Conservation (phyloP, 2,888 invertebrate species). For the Eutolmus rufibarbis region DNA sequence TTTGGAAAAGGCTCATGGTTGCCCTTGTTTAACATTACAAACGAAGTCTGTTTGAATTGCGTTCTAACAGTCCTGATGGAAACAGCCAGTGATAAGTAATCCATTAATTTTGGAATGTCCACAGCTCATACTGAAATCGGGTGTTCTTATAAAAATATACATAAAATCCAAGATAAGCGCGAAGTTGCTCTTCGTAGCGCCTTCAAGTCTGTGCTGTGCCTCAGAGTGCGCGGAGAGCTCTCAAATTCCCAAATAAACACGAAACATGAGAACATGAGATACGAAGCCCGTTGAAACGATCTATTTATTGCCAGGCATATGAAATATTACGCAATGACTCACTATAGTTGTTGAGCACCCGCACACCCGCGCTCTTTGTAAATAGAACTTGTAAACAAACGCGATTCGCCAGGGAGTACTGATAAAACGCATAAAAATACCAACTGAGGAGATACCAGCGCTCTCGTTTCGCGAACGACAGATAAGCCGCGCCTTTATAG, state of each 20-base stretch:
- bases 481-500: neutral
- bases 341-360: neutral
- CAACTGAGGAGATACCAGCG: neutral
- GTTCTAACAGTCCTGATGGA: neutral
- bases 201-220: neutral
- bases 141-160: neutral
- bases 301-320: conserved; percentile 4
- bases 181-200: neutral
- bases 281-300: conserved; percentile 45
- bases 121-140: neutral
- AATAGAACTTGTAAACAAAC: conserved; percentile 3
- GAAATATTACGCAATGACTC: conserved; percentile 23
- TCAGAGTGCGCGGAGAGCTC: conserved; percentile 8
- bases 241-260: neutral
- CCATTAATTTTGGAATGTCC: neutral
- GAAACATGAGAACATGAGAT: conserved; percentile 20
- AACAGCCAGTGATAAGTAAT: neutral
- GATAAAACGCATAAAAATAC: conserved; percentile 18
- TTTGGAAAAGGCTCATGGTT: neutral
- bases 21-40: neutral
- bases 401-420: neutral
- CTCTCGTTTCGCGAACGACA: neutral
- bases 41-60: neutral
- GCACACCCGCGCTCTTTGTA: neutral
- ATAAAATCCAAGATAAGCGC: neutral